These are phyloP conservation scores for Trididemnum nubilum DNA, from an alignment of 23 tunicate species.

Conservation along the genomic window DNA sequence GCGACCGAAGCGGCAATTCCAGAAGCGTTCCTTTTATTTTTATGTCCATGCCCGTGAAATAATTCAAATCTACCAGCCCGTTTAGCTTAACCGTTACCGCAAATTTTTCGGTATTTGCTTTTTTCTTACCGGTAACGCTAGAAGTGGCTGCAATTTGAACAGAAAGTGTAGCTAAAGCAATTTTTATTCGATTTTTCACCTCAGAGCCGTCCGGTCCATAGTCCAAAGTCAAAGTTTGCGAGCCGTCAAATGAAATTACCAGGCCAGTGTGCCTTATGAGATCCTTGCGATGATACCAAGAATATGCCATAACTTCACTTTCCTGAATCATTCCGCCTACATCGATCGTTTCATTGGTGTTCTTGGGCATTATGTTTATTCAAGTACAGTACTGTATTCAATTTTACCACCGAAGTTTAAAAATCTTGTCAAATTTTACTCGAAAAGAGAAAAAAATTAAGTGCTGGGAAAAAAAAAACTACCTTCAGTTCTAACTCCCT, in stretches of 20 bases:
- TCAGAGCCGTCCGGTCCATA: background rate
- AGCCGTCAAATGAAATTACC: background rate
- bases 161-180: background rate
- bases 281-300: background rate
- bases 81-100: background rate
- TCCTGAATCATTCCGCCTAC: no score
- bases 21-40: background rate
- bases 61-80: background rate
- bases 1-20: background rate
- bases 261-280: background rate
- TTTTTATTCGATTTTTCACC: background rate
- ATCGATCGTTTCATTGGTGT: no score
- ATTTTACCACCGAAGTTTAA: no score
- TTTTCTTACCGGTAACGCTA: no score
- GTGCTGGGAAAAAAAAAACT: no score
- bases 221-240: background rate
- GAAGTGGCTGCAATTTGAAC: no score
- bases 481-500: no score
- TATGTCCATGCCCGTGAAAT: background rate
- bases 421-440: no score
- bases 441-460: no score
- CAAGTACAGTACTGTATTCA: no score
- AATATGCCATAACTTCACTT: background rate
- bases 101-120: background rate
- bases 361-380: no score